Conservation (phyloP, 1,140 invertebrate species). For the Procambarus clarkii region DNA sequence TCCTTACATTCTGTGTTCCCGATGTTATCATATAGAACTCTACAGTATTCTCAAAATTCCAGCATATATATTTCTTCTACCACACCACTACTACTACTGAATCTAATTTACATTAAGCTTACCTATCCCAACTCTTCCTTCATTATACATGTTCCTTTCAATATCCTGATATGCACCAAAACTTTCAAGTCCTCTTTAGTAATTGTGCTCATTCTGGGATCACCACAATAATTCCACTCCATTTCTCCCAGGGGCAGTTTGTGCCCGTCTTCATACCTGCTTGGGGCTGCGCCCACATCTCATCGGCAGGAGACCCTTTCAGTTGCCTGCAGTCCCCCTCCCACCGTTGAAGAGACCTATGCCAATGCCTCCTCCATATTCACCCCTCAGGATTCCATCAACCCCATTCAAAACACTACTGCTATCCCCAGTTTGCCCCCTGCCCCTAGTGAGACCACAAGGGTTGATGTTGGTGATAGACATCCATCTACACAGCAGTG, state of each 20-base stretch:
- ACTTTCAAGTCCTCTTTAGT: no score
- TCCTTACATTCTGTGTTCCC: neutral
- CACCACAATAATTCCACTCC: neutral
- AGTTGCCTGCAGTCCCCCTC: neutral
- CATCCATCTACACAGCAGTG: conserved; percentile 30
- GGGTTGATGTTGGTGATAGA: neutral
- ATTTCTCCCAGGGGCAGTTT: conserved; percentile 10
- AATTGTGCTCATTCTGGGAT: no score
- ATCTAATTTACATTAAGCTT: no score
- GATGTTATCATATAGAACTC: no score
- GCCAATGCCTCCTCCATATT: neutral
- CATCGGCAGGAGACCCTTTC: conserved; percentile 23
- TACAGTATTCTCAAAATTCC: no score
- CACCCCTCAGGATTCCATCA: neutral
- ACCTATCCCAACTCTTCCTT: no score
- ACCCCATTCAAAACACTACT: neutral
- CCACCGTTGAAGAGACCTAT: conserved; percentile 5
- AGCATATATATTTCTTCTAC: no score
- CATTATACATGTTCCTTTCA: no score
- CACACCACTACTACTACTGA: no score
- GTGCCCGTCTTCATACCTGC: conserved; percentile 47
- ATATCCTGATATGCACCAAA: no score
- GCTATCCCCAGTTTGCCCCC: neutral
- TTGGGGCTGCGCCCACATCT: conserved; percentile 28
- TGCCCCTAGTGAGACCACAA: neutral